These are phyloP conservation scores for Oscheius sp. DNA, from an alignment of 2,888 invertebrate species.

Conservation along the genomic window DNA sequence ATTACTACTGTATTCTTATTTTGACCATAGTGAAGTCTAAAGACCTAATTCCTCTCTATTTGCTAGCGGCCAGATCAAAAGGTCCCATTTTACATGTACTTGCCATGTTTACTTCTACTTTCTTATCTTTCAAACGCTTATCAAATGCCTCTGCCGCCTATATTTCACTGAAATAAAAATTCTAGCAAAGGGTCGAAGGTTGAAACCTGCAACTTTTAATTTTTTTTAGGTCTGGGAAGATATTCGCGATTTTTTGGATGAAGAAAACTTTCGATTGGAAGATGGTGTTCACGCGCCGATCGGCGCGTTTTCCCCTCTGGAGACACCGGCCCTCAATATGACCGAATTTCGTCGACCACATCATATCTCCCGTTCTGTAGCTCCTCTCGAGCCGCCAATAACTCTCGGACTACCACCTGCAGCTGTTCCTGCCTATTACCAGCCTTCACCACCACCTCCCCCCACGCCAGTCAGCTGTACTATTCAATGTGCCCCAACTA, in stretches of 20 bases:
- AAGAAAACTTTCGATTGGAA: slow-evolving; percentile 26
- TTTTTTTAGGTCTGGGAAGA: slow-evolving; percentile 34
- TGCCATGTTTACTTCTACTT: background rate
- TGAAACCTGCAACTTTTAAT: too few species aligned
- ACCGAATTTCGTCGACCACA: slow-evolving; percentile 13
- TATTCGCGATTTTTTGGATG: slow-evolving; percentile 28
- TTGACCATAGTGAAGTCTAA: background rate
- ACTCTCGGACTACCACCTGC: slow-evolving; percentile 26
- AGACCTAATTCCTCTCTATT: too few species aligned
- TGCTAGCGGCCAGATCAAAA: too few species aligned
- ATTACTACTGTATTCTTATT: background rate
- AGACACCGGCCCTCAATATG: slow-evolving; percentile 18
- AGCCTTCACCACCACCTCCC: too few species aligned
- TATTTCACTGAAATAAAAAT: background rate
- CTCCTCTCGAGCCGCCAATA: slow-evolving; percentile 23
- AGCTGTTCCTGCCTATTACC: slow-evolving; percentile 12
- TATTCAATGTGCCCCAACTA: slow-evolving; percentile 26
- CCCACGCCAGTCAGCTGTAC: too few species aligned
- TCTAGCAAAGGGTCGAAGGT: too few species aligned
- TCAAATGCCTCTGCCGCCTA: background rate
- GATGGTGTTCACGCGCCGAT: slow-evolving; percentile 19
- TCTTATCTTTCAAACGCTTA: background rate
- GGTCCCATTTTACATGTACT: too few species aligned
- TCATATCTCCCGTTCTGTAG: background rate
- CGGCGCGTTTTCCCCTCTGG: slow-evolving; percentile 29